Evolutionary conservation across 2,113 vertebrate species (phyloP).

Genomic region (Raja brachyura): DNA sequence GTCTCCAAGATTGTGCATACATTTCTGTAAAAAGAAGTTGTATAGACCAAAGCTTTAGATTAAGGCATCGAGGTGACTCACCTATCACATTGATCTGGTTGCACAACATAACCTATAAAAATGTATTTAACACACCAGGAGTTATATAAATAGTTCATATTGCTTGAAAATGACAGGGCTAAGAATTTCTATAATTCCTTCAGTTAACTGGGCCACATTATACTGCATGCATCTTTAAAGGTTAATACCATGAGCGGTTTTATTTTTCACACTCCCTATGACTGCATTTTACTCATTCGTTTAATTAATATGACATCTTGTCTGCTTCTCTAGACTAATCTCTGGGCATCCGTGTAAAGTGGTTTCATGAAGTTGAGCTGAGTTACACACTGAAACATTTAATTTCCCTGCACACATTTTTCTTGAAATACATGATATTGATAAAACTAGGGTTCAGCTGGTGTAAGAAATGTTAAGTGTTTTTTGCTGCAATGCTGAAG

Average conservation of each 20-base stretch:
- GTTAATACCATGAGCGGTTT: not conserved
- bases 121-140: not conserved
- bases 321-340: not conserved
- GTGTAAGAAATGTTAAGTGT: not conserved
- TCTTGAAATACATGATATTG: no score
- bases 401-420: not conserved
- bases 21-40: not conserved
- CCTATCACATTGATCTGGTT: not conserved
- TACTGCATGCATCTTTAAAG: not conserved
- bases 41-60: not conserved
- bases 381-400: not conserved
- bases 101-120: not conserved
- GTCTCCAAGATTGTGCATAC: not conserved
- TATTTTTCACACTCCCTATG: not conserved
- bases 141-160: not conserved
- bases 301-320: constrained; percentile 25
- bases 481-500: no score
- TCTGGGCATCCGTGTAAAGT: not conserved
- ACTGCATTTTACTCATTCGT: not conserved
- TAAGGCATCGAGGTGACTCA: not conserved
- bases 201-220: not conserved
- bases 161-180: not conserved
- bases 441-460: not conserved
- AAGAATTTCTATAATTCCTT: not conserved
- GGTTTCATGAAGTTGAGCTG: not conserved